phyloP scores from a whole-genome alignment of 2,797 vertebrate genomes.

The Rhynchotus rufescens region DNA sequence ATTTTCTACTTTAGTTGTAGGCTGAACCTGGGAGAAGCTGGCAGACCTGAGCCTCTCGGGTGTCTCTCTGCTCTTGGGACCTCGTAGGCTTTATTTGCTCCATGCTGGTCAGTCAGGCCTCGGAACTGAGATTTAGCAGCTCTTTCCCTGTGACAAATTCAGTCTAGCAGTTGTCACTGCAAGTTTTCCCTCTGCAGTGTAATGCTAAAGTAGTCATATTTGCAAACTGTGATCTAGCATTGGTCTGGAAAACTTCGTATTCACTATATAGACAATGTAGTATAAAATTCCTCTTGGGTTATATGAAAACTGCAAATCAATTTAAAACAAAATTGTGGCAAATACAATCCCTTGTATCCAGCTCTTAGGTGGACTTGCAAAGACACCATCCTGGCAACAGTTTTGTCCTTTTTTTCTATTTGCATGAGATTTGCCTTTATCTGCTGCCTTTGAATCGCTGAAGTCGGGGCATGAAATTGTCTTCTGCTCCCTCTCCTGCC shows the following conservation, averaged over 20 bases:
- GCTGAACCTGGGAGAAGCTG: not conserved
- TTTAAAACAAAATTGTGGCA: not conserved
- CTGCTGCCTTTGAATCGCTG: not conserved
- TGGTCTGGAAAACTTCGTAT: not conserved
- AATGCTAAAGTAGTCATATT: not conserved
- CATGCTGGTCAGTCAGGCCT: not conserved
- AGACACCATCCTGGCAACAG: not conserved
- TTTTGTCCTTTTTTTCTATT: not conserved
- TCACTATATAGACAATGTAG: not conserved
- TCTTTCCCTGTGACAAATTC: not conserved
- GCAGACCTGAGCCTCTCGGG: not conserved
- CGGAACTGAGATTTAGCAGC: not conserved
- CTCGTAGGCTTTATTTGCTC: not conserved
- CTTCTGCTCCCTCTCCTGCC: conserved; percentile 35
- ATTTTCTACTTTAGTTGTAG: not conserved
- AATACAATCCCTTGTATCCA: not conserved
- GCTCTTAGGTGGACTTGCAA: not conserved
- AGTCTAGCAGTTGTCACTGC: not conserved
- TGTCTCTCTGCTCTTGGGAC: not conserved
- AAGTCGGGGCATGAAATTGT: not conserved
- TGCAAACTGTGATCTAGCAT: not conserved
- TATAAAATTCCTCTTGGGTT: not conserved
- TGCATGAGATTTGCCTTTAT: not conserved
- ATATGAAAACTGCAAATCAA: not conserved
- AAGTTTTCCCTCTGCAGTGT: not conserved